Evolutionary conservation across 2,113 vertebrate genomes (phyloP).

Genomic region (Astatoreochromis straeleni): DNA sequence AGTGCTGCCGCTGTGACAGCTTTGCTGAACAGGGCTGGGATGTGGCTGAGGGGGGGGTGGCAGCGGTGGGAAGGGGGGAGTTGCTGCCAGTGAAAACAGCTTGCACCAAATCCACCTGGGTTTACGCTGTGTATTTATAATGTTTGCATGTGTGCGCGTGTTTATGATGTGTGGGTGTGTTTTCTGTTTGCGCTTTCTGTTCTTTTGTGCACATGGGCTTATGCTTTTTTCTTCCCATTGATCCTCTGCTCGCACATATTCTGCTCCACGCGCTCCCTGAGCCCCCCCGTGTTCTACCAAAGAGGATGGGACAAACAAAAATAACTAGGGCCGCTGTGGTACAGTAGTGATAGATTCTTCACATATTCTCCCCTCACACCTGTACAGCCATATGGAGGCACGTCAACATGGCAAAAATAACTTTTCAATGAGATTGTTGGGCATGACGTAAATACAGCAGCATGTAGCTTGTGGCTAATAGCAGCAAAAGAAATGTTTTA

Average conservation of each 20-base stretch:
- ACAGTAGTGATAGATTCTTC: constrained; percentile 44
- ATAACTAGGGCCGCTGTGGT: constrained; percentile 20
- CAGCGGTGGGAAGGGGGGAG: constrained; percentile 38
- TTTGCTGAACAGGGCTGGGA: constrained; percentile 88
- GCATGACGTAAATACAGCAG: neutral
- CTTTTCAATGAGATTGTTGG: constrained; percentile 18
- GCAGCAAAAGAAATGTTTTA: neutral
- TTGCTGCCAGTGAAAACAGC: constrained; percentile 88
- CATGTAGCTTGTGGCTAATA: neutral
- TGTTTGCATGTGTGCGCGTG: constrained; percentile 33
- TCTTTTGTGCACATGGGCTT: constrained; percentile 32
- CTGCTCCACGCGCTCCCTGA: constrained; percentile 29
- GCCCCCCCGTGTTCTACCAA: constrained; percentile 18
- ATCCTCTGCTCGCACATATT: constrained; percentile 28
- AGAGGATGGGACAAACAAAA: constrained; percentile 50
- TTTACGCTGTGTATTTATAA: constrained; percentile 70
- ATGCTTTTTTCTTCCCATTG: constrained; percentile 11
- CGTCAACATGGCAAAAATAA: constrained; percentile 42
- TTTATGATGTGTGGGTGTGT: neutral
- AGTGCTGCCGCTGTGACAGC: constrained; percentile 93
- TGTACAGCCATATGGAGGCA: constrained; percentile 57
- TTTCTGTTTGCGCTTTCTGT: constrained; percentile 15
- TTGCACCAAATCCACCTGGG: constrained; percentile 96
- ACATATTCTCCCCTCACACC: constrained; percentile 51
- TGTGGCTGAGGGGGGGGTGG: constrained; percentile 62